Base-by-base conservation (phyloP, 2,888 invertebrate species). In the Odontocerum albicorne region DNA sequence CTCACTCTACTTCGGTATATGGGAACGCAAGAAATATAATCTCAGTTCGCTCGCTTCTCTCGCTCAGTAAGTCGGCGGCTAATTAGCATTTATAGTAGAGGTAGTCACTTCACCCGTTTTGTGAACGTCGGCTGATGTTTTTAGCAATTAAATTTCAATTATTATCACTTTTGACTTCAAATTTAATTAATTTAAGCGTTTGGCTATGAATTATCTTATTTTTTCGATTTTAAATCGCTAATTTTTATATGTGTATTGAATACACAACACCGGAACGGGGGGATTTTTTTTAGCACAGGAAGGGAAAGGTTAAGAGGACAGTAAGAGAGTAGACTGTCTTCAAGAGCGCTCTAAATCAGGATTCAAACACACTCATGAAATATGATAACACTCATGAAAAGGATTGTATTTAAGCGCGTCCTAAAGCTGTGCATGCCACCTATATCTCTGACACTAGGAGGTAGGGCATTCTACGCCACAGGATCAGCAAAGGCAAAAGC, bases 101-200 rank as follows among this genome's bases (percentile, higher is more conserved):
- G 10, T 6, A 4, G 27, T 6, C 4, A 7, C 27, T 27, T 7
- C 10, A 8, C 27, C 27, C 27, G 27, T 27, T 27, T 10, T 10
- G 27, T 27, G 27, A 27, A 8, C 27, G 27, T 27, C 10, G 27
- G 6, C 27, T 27, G 10, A 27, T 27, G 27, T 27, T 27, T 27
- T 27, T 27, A 35, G 12, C 35, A 35, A 12, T 12, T 10, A 35
- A 35, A 35, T 35, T 12, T 35, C 7, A 35, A 35, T 35, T 35
- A 10, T 35, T 35, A 35, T 35, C 4, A 35, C 4, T 35, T 35
- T 35, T 35, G 35, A 35, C 35, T 35, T 35, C 35, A 35, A 10
- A 10, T 35, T 10, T 35, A 35, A 35, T 35, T 35, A 10, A 6
- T 10, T 35, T 10, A 35, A 12, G 35, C 4, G 35, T 4, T 10